Conservation (phyloP, 2,797 vertebrate genomes). For the Chromis chromis region DNA sequence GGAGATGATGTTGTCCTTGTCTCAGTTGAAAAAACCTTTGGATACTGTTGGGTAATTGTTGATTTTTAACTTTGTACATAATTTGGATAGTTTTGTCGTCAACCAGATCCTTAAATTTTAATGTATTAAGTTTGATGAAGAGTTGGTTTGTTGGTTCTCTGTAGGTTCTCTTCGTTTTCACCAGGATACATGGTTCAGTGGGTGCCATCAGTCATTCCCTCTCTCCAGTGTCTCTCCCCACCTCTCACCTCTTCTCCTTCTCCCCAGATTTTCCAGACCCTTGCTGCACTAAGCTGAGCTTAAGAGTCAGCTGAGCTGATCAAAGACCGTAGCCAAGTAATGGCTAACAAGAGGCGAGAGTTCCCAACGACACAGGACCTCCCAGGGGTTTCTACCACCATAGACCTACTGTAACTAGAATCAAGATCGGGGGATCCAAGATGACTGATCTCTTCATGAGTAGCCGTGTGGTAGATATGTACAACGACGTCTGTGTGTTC, state of each 20-base stretch:
- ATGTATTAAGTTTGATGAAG: too few relatives aligned
- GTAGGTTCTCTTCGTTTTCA: too few relatives aligned
- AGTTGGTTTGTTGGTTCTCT: too few relatives aligned
- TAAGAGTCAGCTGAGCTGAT: constrained; percentile 88
- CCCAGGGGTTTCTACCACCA: constrained; percentile 68
- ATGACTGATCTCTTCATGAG: constrained; percentile 45
- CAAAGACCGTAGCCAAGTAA: constrained; percentile 83
- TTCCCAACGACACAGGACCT: constrained; percentile 84
- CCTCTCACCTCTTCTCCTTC: constrained; percentile 63
- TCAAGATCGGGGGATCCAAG: constrained; percentile 44
- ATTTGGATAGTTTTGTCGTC: too few relatives aligned
- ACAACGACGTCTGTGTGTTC: background rate
- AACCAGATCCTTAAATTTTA: too few relatives aligned
- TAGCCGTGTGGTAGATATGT: background rate
- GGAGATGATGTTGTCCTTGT: too few relatives aligned
- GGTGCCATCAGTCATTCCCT: constrained; percentile 43
- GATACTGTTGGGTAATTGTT: too few relatives aligned
- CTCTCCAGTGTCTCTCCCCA: constrained; percentile 41
- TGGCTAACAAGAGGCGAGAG: constrained; percentile 85
- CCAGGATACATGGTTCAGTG: constrained; percentile 57
- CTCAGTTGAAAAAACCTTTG: too few relatives aligned
- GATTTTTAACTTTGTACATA: too few relatives aligned
- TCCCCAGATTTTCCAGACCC: constrained; percentile 80
- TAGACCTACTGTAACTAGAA: constrained; percentile 69
- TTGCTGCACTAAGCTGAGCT: constrained; percentile 83